Conservation (phyloP, 2,888 invertebrate genomes). For the Dasysyrphus tricinctus region DNA sequence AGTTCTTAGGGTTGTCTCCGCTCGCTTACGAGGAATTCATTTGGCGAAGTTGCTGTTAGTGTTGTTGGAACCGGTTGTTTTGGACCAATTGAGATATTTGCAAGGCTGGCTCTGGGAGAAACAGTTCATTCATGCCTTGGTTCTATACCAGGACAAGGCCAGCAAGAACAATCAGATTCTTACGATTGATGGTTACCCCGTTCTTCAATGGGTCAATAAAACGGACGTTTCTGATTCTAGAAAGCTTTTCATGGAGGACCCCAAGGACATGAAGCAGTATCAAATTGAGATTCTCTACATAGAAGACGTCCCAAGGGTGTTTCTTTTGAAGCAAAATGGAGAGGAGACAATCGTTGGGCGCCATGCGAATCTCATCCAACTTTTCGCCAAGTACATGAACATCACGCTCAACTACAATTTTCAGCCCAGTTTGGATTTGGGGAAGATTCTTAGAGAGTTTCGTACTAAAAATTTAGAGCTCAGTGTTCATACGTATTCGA, state of each 20-base stretch:
- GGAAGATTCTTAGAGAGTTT: constrained; percentile 41
- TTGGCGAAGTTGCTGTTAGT: constrained; percentile 42
- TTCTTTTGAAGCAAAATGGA: constrained; percentile 4
- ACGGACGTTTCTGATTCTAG: constrained; percentile 26
- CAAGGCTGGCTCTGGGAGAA: constrained; percentile 47
- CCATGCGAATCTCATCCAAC: constrained; percentile 46
- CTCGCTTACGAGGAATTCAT: constrained; percentile 53
- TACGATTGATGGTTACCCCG: constrained; percentile 50
- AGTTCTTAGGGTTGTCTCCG: constrained; percentile 5
- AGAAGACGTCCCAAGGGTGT: constrained; percentile 54
- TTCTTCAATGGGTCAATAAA: constrained; percentile 39
- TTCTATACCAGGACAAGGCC: constrained; percentile 37
- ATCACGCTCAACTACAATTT: constrained; percentile 29
- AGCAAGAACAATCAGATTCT: constrained; percentile 38
- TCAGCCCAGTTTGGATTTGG: constrained; percentile 30
- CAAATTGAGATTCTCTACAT: constrained; percentile 36
- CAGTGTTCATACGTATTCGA: constrained; percentile 49
- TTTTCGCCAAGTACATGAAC: constrained; percentile 58
- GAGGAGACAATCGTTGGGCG: constrained; percentile 32
- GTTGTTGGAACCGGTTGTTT: constrained; percentile 16
- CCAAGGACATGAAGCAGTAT: constrained; percentile 36
- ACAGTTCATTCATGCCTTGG: constrained; percentile 38
- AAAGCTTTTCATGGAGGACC: neutral
- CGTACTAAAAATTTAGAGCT: constrained; percentile 31
- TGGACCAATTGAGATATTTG: constrained; percentile 28